Percentiles rank a stretch among this genome's conserved stretches.
Conservation (phyloP, 1,140 invertebrate genomes). For the Glossosoma conforme region DNA sequence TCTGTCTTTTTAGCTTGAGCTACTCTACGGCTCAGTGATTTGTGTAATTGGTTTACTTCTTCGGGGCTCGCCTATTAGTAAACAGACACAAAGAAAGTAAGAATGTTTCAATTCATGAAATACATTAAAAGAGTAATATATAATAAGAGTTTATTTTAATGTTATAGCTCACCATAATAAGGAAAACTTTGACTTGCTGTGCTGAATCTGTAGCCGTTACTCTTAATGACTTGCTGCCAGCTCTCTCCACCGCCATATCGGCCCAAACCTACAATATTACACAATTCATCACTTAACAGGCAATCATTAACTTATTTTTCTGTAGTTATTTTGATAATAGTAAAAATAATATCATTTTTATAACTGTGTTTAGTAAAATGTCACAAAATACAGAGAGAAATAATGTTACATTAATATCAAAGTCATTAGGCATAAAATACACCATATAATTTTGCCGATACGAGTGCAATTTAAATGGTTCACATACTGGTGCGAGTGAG, state of each 20-base stretch:
- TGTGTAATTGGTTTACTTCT: constrained; percentile 23
- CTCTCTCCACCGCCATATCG: constrained; percentile 84
- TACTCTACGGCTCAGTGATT: constrained; percentile 20
- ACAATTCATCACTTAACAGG: too few species aligned
- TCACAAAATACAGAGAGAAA: too few species aligned
- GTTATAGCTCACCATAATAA: constrained; percentile 62
- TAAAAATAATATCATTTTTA: constrained; percentile 6
- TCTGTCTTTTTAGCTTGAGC: constrained; percentile 15
- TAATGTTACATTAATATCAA: too few species aligned
- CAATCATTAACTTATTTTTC: too few species aligned
- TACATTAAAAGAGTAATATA: not conserved
- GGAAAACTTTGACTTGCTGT: constrained; percentile 79
- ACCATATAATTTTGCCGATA: too few species aligned
- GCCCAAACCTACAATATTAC: constrained; percentile 74
- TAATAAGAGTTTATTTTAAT: constrained; percentile 1
- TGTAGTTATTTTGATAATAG: too few species aligned
- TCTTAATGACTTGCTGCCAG: constrained; percentile 80
- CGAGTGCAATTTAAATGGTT: too few species aligned
- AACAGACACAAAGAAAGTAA: not conserved
- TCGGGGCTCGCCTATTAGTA: constrained; percentile 25
- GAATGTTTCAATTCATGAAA: not conserved
- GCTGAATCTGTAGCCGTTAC: constrained; percentile 83
- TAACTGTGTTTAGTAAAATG: too few species aligned
- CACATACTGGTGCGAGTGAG: too few species aligned
- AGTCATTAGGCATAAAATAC: too few species aligned